phyloP scores from a whole-genome alignment of 2,113 vertebrate genomes.

The Lampris megalopsis region DNA sequence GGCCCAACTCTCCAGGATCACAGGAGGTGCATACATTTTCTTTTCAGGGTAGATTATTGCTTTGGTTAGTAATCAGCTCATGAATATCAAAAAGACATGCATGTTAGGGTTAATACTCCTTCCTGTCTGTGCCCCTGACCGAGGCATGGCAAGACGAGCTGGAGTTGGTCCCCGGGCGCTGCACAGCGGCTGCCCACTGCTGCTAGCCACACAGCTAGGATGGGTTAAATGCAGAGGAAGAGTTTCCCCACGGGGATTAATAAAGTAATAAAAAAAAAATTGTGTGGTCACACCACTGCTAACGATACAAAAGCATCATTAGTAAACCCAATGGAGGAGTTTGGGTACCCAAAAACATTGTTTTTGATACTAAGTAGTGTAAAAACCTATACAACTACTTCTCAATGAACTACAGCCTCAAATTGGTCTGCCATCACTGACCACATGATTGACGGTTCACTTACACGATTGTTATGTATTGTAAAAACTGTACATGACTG shows the following conservation, averaged over 20 bases:
- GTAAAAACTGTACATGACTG: constrained; percentile 2
- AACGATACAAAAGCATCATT: background rate
- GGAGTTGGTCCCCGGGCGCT: no score
- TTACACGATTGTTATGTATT: no score
- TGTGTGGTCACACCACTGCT: constrained; percentile 20
- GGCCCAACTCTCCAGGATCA: constrained; percentile 37
- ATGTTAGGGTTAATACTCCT: no score
- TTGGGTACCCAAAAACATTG: constrained; percentile 46
- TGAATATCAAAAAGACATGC: constrained; percentile 24
- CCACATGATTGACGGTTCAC: constrained; percentile 39
- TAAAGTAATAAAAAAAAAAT: no score
- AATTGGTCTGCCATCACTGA: constrained; percentile 65
- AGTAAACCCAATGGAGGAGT: constrained; percentile 30
- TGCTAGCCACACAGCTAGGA: no score
- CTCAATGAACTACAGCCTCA: constrained; percentile 45
- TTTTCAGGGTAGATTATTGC: constrained; percentile 13
- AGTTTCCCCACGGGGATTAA: constrained; percentile 7
- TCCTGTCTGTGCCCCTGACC: no score
- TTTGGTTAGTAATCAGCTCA: constrained; percentile 38
- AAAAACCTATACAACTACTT: constrained; percentile 24
- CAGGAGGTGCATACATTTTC: constrained; percentile 11
- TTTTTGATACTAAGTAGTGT: constrained; percentile 19
- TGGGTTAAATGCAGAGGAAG: no score
- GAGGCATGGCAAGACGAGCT: no score
- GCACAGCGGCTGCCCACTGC: no score